Evolutionary conservation across 2,797 vertebrate species (phyloP).

Genomic region (Bovichtus diacanthus): DNA sequence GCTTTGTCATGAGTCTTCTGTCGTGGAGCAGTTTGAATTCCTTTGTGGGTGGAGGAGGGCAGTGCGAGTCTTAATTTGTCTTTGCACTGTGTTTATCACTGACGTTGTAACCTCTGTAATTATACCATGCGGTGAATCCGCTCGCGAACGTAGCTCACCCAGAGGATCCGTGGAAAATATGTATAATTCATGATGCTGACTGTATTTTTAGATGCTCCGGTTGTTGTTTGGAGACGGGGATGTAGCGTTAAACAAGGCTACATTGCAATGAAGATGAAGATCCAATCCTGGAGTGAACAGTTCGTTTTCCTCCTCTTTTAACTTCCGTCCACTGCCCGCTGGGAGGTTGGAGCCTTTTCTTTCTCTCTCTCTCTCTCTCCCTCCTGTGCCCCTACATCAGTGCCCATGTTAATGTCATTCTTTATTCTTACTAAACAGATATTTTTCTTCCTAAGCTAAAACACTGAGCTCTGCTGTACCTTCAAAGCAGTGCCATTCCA

Average conservation of each 20-base stretch:
- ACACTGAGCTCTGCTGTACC: not conserved
- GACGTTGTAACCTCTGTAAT: conserved; percentile 69
- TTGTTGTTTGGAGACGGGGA: conserved; percentile 67
- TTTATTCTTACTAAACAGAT: conserved; percentile 18
- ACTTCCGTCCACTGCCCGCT: conserved; percentile 8
- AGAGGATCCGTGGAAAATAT: conserved; percentile 64
- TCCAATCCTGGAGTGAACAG: conserved; percentile 37
- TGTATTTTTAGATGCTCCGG: conserved; percentile 70
- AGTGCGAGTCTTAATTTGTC: conserved; percentile 64
- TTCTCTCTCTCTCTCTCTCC: too few species aligned
- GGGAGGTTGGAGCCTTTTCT: conserved; percentile 21
- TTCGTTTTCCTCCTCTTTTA: conserved; percentile 57
- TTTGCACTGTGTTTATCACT: conserved; percentile 57
- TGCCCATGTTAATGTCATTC: not conserved
- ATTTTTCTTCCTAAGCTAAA: conserved; percentile 23
- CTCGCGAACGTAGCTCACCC: conserved; percentile 56
- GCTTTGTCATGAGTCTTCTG: conserved; percentile 42
- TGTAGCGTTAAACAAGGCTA: conserved; percentile 61
- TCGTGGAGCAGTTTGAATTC: conserved; percentile 39
- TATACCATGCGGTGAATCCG: conserved; percentile 56
- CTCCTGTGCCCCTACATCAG: not conserved
- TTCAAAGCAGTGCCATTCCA: conserved; percentile 14
- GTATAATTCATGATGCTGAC: conserved; percentile 78
- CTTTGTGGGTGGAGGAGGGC: conserved; percentile 36
- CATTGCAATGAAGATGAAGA: conserved; percentile 68